Evolutionary conservation across 2,888 invertebrate species (phyloP).

Genomic region (Eledone cirrhosa): DNA sequence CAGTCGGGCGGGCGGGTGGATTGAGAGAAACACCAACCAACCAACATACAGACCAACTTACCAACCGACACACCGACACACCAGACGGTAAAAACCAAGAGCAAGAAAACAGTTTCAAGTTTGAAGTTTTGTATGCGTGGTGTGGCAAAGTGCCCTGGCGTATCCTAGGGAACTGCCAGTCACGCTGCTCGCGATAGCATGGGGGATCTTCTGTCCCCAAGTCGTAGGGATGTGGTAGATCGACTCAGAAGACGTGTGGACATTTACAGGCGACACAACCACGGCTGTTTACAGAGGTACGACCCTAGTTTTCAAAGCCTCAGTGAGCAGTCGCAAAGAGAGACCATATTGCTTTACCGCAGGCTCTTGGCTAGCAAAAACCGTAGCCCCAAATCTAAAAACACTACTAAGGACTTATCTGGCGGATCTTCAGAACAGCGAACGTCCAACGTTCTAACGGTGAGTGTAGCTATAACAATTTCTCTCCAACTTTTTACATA

Average conservation of each 20-base stretch:
- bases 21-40: no score
- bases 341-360: conserved; percentile 77
- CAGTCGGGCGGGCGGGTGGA: no score
- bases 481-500: no score
- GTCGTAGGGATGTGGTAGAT: conserved; percentile 78
- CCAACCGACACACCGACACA: no score
- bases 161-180: conserved; percentile 30
- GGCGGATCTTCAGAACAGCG: conserved; percentile 22
- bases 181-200: conserved; percentile 53
- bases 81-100: no score
- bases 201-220: conserved; percentile 69
- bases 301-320: conserved; percentile 80
- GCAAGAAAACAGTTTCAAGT: neutral
- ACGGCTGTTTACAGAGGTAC: conserved; percentile 85
- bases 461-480: no score
- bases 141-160: conserved; percentile 28
- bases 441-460: conserved; percentile 14
- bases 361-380: conserved; percentile 91
- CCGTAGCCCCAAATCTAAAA: conserved; percentile 70
- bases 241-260: conserved; percentile 82
- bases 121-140: conserved; percentile 7
- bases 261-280: conserved; percentile 85
- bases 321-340: conserved; percentile 25
- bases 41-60: no score
- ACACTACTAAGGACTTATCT: conserved; percentile 11